These are phyloP conservation scores for Drosophila infuscata DNA, from an alignment of 2,888 invertebrate species.

Conservation along the genomic window DNA sequence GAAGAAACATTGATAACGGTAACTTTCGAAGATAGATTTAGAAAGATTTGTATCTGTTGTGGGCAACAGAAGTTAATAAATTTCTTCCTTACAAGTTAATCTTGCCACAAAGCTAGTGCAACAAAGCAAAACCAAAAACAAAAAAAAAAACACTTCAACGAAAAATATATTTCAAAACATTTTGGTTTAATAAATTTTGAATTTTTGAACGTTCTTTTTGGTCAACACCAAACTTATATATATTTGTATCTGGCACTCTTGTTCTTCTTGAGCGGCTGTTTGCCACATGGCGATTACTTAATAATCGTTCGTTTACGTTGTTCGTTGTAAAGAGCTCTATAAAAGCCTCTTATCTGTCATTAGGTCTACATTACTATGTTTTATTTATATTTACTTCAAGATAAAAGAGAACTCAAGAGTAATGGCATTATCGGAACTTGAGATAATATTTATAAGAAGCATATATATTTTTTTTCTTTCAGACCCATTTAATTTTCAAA, in stretches of 20 bases:
- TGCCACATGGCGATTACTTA: slow-evolving; percentile 48
- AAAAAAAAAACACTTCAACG: not conserved
- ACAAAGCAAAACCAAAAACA: not conserved
- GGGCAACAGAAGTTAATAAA: no score
- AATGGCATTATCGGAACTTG: slow-evolving; percentile 31
- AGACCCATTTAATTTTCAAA: not conserved
- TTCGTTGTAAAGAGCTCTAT: slow-evolving; percentile 3
- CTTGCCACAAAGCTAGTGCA: no score
- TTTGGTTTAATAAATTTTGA: not conserved
- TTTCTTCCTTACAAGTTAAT: no score
- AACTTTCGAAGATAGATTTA: no score
- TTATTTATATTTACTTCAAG: slow-evolving; percentile 32
- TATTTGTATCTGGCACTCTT: not conserved
- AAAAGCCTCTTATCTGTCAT: slow-evolving; percentile 49
- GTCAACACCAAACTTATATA: not conserved
- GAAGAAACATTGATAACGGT: not conserved
- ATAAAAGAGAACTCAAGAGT: slow-evolving; percentile 27
- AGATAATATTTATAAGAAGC: slow-evolving; percentile 23
- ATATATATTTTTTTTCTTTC: not conserved
- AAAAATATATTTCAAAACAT: not conserved
- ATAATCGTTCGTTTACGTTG: slow-evolving; percentile 10
- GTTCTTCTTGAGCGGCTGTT: not conserved
- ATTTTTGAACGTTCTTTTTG: not conserved
- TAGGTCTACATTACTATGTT: slow-evolving; percentile 28
- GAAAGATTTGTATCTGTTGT: no score